Percentiles rank a stretch among this genome's conserved stretches.
These are phyloP conservation scores for Drosophila miranda DNA, from an alignment of 1,140 invertebrate genomes.

Conservation along the genomic window DNA sequence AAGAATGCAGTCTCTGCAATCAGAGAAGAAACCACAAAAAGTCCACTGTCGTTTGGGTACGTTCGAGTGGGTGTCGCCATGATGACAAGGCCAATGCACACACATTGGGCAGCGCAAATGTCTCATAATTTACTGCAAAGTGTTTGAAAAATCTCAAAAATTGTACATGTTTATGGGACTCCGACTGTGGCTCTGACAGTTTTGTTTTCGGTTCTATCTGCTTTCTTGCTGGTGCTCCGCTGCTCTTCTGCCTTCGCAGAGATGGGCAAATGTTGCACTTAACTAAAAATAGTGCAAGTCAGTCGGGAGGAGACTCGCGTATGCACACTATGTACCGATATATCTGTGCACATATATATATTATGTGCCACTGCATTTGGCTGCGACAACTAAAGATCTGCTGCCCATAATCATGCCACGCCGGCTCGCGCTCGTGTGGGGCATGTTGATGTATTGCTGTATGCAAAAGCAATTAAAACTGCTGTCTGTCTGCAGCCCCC, in stretches of 20 bases:
- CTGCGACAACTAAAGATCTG: conserved; percentile 64
- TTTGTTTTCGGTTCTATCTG: conserved; percentile 19
- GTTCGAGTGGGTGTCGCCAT: conserved; percentile 58
- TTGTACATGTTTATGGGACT: conserved; percentile 46
- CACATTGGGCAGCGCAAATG: conserved; percentile 10
- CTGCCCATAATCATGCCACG: conserved; percentile 65
- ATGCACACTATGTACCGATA: conserved; percentile 5
- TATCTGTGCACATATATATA: conserved; percentile 37
- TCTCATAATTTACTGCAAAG: conserved; percentile 37
- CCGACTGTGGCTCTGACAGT: conserved; percentile 2
- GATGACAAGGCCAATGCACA: conserved; percentile 64
- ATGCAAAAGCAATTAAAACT: conserved; percentile 81
- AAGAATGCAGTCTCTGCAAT: no score
- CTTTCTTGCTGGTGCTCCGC: not conserved
- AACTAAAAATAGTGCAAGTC: conserved; percentile 79
- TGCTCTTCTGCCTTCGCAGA: conserved; percentile 25
- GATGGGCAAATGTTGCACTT: conserved; percentile 51
- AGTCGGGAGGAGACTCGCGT: conserved; percentile 49
- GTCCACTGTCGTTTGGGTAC: not conserved
- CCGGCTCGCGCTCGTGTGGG: conserved; percentile 56
- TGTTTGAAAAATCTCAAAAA: not conserved
- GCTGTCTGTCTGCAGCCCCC: conserved; percentile 70
- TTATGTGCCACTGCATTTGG: conserved; percentile 74
- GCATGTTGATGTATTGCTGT: conserved; percentile 76
- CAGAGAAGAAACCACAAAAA: not conserved